These are phyloP conservation scores for Xiphorhynchus erythropygius DNA, from an alignment of 2,797 vertebrate species.

Conservation along the genomic window DNA sequence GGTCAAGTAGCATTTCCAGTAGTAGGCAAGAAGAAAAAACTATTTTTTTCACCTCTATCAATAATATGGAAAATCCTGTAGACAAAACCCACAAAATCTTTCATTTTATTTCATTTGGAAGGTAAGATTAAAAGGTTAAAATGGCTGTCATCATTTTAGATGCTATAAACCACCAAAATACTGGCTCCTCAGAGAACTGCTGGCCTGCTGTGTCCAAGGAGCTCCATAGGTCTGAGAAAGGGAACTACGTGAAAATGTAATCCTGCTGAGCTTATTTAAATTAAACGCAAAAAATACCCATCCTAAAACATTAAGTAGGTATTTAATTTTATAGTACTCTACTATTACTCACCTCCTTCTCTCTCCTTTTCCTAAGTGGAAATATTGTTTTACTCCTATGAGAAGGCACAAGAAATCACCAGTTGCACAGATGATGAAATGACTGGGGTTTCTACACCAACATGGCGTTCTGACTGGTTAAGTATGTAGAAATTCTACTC, in stretches of 20 bases:
- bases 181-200: not conserved
- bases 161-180: not conserved
- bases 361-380: not conserved
- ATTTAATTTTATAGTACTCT: not conserved
- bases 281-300: not conserved
- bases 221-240: not conserved
- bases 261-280: not conserved
- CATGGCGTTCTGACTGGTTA: not conserved
- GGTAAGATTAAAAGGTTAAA: not conserved
- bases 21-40: not conserved
- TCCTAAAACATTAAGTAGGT: not conserved
- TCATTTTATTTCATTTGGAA: not conserved
- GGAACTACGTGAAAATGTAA: not conserved
- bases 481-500: not conserved
- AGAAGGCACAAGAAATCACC: not conserved
- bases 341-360: not conserved
- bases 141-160: not conserved
- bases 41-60: not conserved
- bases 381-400: not conserved
- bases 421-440: not conserved
- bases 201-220: not conserved
- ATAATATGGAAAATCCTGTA: not conserved
- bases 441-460: not conserved
- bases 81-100: not conserved
- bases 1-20: not conserved